Percentiles rank a stretch among this genome's conserved stretches.
phyloP scores from a whole-genome alignment of 1,140 invertebrate species.

The Drosophila yakuba region DNA sequence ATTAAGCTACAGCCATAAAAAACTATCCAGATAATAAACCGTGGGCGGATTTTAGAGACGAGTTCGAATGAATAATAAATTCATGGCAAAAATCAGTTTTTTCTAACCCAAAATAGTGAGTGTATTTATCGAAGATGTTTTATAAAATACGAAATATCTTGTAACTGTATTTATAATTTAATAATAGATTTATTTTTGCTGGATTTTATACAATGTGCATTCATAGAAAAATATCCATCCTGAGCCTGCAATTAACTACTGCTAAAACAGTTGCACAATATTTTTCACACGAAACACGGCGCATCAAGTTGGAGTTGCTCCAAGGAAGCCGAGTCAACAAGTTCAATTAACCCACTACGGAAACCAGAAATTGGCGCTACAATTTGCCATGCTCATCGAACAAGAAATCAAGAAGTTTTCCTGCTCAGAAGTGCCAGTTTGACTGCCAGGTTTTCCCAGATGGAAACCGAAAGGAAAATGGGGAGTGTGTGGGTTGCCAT shows the following conservation, averaged over 20 bases:
- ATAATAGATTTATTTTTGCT: not conserved
- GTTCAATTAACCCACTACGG: slow-evolving; percentile 57
- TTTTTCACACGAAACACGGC: slow-evolving; percentile 18
- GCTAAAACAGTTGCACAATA: slow-evolving; percentile 22
- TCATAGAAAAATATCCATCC: too few relatives aligned
- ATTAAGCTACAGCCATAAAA: slow-evolving; percentile 15
- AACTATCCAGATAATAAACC: slow-evolving; percentile 6
- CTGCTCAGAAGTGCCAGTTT: slow-evolving; percentile 3
- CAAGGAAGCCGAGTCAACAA: slow-evolving; percentile 52
- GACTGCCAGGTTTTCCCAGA: not conserved
- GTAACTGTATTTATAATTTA: too few relatives aligned
- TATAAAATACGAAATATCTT: too few relatives aligned
- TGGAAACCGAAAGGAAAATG: not conserved
- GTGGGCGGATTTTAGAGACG: not conserved
- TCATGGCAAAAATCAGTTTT: too few relatives aligned
- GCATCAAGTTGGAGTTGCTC: slow-evolving; percentile 6
- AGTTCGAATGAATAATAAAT: too few relatives aligned
- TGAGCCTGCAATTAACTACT: slow-evolving; percentile 33
- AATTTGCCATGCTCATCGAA: slow-evolving; percentile 63
- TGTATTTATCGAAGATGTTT: too few relatives aligned
- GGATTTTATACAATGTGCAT: not conserved
- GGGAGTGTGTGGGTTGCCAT: slow-evolving; percentile 6
- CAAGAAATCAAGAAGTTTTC: slow-evolving; percentile 65
- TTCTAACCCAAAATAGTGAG: too few relatives aligned
- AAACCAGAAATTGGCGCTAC: slow-evolving; percentile 47